Evolutionary conservation across 2,797 vertebrate genomes (phyloP), one percentile per base, ranked within the genome.

Genomic region (Sternotherus odoratus): DNA sequence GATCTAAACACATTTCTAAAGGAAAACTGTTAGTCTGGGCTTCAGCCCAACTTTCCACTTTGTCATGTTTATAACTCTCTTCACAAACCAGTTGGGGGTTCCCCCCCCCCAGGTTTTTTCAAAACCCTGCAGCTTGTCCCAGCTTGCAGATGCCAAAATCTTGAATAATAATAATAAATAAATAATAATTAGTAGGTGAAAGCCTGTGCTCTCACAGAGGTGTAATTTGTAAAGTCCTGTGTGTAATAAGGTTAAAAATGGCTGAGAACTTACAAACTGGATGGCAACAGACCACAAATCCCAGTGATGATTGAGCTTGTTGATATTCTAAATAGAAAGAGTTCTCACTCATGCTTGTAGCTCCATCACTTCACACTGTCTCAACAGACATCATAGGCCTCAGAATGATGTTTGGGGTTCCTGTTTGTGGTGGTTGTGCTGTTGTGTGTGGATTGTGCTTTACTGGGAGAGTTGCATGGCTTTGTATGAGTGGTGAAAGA

Each of bases 31-130:
- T 83, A 2, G 0, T n/a, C 91, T 93, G 86, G 94, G 86, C 92
- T 93, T 6, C 51, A 90, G 33, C 54, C 77, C 96, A 92, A 48
- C 91, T 95, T 96, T 95, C 90, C 95, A 89, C 54, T 86, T 66
- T 80, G 46, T 93, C 21, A 30, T 78, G 86, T 90, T 96, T 92
- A 85, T 50, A 87, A 49, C 6, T 75, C 84, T 79, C 53, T 53
- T 91, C 75, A 50, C 11, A 87, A 83, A 63, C 12, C 91, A 49
- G 92, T 93, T 89, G 82, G 0, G 8, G 24, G 74, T 83, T 90
- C 84, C 83, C 82, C 79, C 82, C 79, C 88, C 83, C 89, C 46
- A 83, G 91, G 83, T 86, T 17, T 43, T 69, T 26, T 28, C n/a
- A 26, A 48, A 48, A 30, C 43, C 39, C 66, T 69, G 26, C 72